Evolutionary conservation across 2,113 vertebrate genomes (phyloP).

Genomic region (Periophthalmus modestus): DNA sequence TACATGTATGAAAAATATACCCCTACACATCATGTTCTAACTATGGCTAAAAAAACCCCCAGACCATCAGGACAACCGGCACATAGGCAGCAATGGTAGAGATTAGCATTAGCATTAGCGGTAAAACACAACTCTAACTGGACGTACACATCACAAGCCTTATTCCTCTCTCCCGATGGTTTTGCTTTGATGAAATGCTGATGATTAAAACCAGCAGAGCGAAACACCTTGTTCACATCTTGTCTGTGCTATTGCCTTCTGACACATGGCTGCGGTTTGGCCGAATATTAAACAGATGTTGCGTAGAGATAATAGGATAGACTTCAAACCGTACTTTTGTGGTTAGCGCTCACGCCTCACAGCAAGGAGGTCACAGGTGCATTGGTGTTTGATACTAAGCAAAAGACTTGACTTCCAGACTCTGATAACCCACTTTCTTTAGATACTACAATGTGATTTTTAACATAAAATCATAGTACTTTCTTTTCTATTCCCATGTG

Average conservation of each 20-base stretch:
- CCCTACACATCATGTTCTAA: slow-evolving; percentile 49
- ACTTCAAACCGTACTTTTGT: too few species aligned
- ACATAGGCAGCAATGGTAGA: slow-evolving; percentile 76
- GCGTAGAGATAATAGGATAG: neutral
- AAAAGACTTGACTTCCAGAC: too few species aligned
- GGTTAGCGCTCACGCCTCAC: too few species aligned
- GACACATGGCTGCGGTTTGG: neutral
- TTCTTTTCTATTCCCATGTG: too few species aligned
- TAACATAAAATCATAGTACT: too few species aligned
- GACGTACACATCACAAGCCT: slow-evolving; percentile 65
- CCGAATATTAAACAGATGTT: neutral
- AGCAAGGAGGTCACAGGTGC: too few species aligned
- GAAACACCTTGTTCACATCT: slow-evolving; percentile 64
- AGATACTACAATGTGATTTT: too few species aligned
- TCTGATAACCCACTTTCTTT: too few species aligned
- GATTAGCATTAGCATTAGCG: slow-evolving; percentile 58
- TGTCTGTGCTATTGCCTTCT: slow-evolving; percentile 16
- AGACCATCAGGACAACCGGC: slow-evolving; percentile 58
- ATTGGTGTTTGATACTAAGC: too few species aligned
- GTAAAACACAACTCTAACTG: slow-evolving; percentile 63
- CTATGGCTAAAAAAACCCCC: slow-evolving; percentile 59
- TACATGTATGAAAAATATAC: slow-evolving; percentile 28
- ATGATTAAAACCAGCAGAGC: slow-evolving; percentile 32
- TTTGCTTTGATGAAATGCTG: slow-evolving; percentile 31
- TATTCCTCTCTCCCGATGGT: slow-evolving; percentile 34